Evolutionary conservation across 92 coral and sea anemone genomes (phyloP).

Genomic region (Isaurus tuberculatus): DNA sequence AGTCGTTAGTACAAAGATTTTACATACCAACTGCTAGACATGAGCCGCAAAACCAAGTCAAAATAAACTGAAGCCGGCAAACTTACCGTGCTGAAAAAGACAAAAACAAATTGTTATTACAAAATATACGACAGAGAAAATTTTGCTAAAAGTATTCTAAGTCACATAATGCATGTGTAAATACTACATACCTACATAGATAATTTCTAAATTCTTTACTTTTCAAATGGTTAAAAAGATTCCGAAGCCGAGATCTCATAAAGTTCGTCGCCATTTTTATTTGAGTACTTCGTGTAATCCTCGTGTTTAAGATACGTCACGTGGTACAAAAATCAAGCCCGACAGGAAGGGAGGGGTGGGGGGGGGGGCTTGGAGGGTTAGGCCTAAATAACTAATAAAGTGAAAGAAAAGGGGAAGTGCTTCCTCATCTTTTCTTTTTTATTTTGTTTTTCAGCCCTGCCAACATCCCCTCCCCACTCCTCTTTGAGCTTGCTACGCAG

Average conservation of each 20-base stretch:
- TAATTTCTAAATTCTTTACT: constrained; percentile 96
- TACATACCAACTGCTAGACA: constrained; percentile 13
- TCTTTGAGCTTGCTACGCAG: too few relatives aligned
- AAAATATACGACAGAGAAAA: neutral
- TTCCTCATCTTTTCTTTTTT: too few relatives aligned
- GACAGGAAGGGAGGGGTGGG: too few relatives aligned
- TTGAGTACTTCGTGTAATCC: too few relatives aligned
- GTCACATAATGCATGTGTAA: neutral
- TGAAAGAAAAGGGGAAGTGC: too few relatives aligned
- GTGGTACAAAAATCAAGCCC: too few relatives aligned
- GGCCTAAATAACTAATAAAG: too few relatives aligned
- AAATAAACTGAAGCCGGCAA: neutral
- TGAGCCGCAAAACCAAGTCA: neutral
- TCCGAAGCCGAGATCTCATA: constrained; percentile 60
- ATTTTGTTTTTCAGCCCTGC: too few relatives aligned
- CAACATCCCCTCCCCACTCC: too few relatives aligned
- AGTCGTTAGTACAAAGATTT: constrained; percentile 28
- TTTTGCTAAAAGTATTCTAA: neutral
- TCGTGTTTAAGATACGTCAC: too few relatives aligned
- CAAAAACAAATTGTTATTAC: constrained; percentile 12
- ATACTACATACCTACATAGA: constrained; percentile 83
- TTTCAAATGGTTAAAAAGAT: constrained; percentile 71
- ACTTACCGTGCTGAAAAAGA: constrained; percentile 97
- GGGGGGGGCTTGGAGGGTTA: too few relatives aligned
- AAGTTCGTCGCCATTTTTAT: constrained; percentile 84